Evolutionary conservation across 2,797 vertebrate genomes (phyloP), one percentile per base, ranked within the genome.

Genomic region (Melanotaenia trifasciata): DNA sequence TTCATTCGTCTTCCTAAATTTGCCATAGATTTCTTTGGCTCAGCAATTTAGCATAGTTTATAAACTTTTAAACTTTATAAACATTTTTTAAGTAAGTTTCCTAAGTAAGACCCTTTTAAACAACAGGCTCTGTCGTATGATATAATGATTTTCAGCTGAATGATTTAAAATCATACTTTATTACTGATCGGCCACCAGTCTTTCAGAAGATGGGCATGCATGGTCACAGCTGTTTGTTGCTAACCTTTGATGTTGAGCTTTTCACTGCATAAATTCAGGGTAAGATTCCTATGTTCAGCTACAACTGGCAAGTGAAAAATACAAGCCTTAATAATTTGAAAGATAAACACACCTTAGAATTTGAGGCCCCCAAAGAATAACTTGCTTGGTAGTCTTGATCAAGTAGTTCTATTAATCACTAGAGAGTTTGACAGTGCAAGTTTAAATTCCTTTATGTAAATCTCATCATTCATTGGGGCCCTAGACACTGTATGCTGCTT

Each of bases 171-270:
- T 76, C 69, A 62, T 68, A 79, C 58, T 76, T 84, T 76, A 79
- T 62, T 72, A 24, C 77, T 74, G 84, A 78, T 75, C 72, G 69
- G 72, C 78, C 81, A 84, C 58, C 38, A 26, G 74, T 47, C 58
- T 67, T 35, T 83, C 9, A 72, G 38, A 70, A 65, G 77, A 81
- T 38, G 67, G 32, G 73, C 79, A 67, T 74, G 30, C 56, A 63
- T 51, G 30, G 78, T 70, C 74, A 64, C 79, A 90, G 78, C 73
- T 84, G 80, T 65, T 76, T 51, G 66, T 67, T 73, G 14, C 60
- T 68, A 64, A 20, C n/a, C 67, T 90, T 89, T 91, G 73, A 90
- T 87, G 75, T 85, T 38, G 10, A 70, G 64, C 72, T 78, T 89
- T 86, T 84, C 81, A 76, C 72, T 83, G 62, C 61, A 64, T 71